Conservation (phyloP, 2,797 vertebrate genomes). For the Hybognathus amarus region DNA sequence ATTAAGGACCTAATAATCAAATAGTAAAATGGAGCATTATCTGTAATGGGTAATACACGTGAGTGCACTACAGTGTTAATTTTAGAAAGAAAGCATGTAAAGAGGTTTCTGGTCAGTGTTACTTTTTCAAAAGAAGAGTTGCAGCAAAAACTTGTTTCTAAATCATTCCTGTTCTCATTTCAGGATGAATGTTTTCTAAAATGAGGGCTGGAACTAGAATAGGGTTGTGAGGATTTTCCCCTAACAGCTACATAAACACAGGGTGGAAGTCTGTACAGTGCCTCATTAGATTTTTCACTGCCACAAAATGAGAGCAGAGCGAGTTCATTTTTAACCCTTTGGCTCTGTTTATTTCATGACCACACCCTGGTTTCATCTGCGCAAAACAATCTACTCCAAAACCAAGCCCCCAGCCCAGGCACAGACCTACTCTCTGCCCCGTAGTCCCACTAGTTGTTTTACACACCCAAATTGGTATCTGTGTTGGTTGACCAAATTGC, state of each 20-base stretch:
- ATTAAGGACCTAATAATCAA: not conserved
- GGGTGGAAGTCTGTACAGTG: conserved; percentile 58
- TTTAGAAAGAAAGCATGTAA: not conserved
- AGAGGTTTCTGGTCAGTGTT: conserved; percentile 10
- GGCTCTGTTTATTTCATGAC: conserved; percentile 33
- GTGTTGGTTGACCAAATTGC: conserved; percentile 78
- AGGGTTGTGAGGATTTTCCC: conserved; percentile 63
- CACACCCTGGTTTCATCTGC: conserved; percentile 61
- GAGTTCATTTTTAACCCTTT: conserved; percentile 42
- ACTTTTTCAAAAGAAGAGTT: not conserved
- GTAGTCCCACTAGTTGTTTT: conserved; percentile 76
- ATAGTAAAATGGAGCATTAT: not conserved
- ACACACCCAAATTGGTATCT: conserved; percentile 84
- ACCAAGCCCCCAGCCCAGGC: conserved; percentile 58
- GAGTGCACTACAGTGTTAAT: not conserved
- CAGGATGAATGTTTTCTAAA: conserved; percentile 17
- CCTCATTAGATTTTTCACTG: conserved; percentile 69
- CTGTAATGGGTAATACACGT: not conserved
- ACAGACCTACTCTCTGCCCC: conserved; percentile 64
- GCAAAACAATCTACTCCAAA: conserved; percentile 60
- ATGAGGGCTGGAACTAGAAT: conserved; percentile 51
- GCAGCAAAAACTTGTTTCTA: not conserved
- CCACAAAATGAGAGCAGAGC: conserved; percentile 58
- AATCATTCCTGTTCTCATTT: not conserved
- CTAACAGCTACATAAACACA: conserved; percentile 63